Conservation (phyloP, 2,888 invertebrate species). For the Nematopogon swammerdamellus region DNA sequence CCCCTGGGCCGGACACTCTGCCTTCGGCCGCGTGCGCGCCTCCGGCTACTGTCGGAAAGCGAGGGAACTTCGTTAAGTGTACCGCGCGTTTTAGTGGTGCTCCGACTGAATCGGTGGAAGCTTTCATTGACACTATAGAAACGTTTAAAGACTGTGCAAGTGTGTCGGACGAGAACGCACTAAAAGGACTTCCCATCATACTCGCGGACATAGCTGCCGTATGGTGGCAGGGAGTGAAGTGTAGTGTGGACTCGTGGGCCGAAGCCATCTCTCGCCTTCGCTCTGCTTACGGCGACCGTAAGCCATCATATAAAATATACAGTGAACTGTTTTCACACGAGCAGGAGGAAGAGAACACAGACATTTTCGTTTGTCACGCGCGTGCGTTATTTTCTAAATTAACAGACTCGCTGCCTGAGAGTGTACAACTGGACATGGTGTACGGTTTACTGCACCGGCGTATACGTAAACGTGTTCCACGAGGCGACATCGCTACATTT, state of each 20-base stretch:
- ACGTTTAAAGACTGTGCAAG: conserved; percentile 6
- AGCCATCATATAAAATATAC: conserved; percentile 9
- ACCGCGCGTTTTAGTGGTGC: conserved; percentile 6
- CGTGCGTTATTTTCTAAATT: conserved; percentile 9
- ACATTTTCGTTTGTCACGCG: conserved; percentile 8
- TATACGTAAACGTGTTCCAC: conserved; percentile 11
- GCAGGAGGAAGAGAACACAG: conserved; percentile 7
- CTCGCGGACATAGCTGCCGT: conserved; percentile 9
- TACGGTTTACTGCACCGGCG: conserved; percentile 9
- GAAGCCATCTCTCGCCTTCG: conserved; percentile 6
- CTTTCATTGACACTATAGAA: conserved; percentile 8
- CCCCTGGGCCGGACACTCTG: too few relatives aligned
- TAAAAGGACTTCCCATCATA: conserved; percentile 6
- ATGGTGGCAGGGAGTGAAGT: conserved; percentile 12
- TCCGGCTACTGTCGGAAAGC: not conserved
- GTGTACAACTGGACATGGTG: conserved; percentile 10
- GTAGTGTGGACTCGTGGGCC: conserved; percentile 6
- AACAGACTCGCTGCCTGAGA: conserved; percentile 5
- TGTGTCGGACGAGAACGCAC: conserved; percentile 5
- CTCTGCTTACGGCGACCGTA: conserved; percentile 6
- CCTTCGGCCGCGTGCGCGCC: too few relatives aligned
- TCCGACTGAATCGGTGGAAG: conserved; percentile 3
- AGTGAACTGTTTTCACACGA: conserved; percentile 6
- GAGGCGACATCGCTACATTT: conserved; percentile 14
- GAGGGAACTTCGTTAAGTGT: conserved; percentile 7